Conservation (phyloP, 2,113 vertebrate species). For the Nanorana parkeri region DNA sequence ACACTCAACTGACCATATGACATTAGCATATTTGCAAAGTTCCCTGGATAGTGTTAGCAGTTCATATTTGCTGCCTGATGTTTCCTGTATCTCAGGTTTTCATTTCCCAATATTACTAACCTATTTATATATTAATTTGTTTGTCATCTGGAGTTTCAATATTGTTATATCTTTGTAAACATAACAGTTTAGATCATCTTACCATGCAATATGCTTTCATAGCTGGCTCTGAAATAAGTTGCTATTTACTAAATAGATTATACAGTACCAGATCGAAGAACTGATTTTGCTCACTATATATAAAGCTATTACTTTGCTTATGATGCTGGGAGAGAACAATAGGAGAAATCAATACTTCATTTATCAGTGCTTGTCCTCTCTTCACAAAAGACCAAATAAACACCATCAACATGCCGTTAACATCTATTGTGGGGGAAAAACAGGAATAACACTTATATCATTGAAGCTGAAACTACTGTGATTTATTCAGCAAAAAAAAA, state of each 20-base stretch:
- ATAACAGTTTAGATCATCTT: constrained; percentile 15
- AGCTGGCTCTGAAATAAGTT: constrained; percentile 31
- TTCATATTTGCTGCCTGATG: no score
- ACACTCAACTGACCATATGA: no score
- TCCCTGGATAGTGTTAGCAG: no score
- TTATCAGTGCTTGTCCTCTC: constrained; percentile 55
- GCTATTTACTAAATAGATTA: constrained; percentile 54
- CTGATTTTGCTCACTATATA: constrained; percentile 55
- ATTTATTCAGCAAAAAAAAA: constrained; percentile 47
- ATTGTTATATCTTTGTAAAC: background rate
- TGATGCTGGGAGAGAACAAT: constrained; percentile 54
- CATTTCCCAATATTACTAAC: no score
- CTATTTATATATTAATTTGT: background rate
- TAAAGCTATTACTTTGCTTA: constrained; percentile 58
- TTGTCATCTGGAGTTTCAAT: background rate
- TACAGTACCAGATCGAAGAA: constrained; percentile 54
- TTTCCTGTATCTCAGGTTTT: no score
- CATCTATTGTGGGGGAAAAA: constrained; percentile 43
- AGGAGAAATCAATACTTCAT: constrained; percentile 55
- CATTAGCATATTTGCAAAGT: no score
- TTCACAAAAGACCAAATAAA: constrained; percentile 56
- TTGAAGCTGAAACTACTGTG: constrained; percentile 38
- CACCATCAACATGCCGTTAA: constrained; percentile 52
- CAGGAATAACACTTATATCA: constrained; percentile 47
- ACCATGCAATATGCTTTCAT: constrained; percentile 1